Conservation (phyloP, 2,113 vertebrate genomes). For the Phrynocephalus versicolor region DNA sequence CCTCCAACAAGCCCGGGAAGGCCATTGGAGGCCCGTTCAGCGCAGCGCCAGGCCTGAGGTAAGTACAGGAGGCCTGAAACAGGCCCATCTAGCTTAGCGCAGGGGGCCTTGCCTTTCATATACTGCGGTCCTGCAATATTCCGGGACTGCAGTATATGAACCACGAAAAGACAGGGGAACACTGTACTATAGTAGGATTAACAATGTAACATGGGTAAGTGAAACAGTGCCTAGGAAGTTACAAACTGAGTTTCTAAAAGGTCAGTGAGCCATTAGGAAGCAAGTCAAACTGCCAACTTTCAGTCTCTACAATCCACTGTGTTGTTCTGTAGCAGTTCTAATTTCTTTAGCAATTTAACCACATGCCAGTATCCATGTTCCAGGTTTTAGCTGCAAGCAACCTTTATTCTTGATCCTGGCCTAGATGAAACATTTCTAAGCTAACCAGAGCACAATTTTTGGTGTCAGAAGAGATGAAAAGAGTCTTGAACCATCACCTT, state of each 20-base stretch:
- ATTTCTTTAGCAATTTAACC: constrained; percentile 25
- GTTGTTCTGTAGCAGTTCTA: constrained; percentile 5
- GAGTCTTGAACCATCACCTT: background rate
- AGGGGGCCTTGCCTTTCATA: too few species aligned
- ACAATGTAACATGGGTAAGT: constrained; percentile 19
- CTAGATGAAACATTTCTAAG: background rate
- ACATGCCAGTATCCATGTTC: background rate
- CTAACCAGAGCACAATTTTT: too few species aligned
- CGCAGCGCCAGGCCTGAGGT: too few species aligned
- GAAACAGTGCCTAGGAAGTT: background rate
- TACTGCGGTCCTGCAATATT: too few species aligned
- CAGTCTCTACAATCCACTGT: background rate
- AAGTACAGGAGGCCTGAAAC: too few species aligned
- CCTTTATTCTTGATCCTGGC: background rate
- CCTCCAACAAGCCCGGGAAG: too few species aligned
- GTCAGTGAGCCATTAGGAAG: background rate
- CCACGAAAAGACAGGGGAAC: too few species aligned
- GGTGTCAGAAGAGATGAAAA: background rate
- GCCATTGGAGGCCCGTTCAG: too few species aligned
- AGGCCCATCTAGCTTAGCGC: too few species aligned
- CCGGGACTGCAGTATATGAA: too few species aligned
- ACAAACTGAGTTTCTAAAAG: constrained; percentile 17
- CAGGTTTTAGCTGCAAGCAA: background rate
- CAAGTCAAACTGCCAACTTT: constrained; percentile 21
- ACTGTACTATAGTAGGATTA: constrained; percentile 24